Conservation (phyloP, 2,797 vertebrate species). For the Hemitrygon akajei region DNA sequence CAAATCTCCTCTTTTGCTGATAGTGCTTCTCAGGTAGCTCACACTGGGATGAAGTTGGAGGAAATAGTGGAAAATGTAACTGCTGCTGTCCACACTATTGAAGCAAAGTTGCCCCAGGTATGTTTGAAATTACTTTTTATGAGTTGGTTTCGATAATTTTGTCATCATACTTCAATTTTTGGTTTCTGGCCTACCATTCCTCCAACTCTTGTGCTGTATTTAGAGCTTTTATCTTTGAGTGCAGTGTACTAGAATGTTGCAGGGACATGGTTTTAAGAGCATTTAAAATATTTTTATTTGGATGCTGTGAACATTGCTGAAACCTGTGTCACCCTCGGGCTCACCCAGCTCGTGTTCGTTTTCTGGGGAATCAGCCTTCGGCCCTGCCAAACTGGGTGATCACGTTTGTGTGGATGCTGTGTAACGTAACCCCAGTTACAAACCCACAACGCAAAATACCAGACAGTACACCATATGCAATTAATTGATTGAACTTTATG, state of each 20-base stretch:
- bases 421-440: too few species aligned
- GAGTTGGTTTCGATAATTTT: not conserved
- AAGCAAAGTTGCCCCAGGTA: conserved; percentile 68
- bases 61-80: conserved; percentile 70
- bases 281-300: not conserved
- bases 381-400: too few species aligned
- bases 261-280: not conserved
- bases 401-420: too few species aligned
- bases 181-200: not conserved
- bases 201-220: not conserved
- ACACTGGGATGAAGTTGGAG: conserved; percentile 70
- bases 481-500: too few species aligned
- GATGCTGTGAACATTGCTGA: not conserved
- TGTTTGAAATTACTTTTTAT: conserved; percentile 39
- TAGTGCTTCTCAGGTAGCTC: conserved; percentile 71
- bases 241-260: not conserved
- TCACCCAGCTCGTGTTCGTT: too few species aligned
- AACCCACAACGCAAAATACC: too few species aligned
- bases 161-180: not conserved
- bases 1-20: conserved; percentile 41
- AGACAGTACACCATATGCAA: too few species aligned
- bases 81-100: conserved; percentile 56
- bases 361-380: too few species aligned
- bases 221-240: not conserved
- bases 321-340: too few species aligned